Percentiles rank a stretch among this genome's conserved stretches.
These are phyloP conservation scores for Dascillus cervinus DNA, from an alignment of 2,888 invertebrate species.

Conservation along the genomic window DNA sequence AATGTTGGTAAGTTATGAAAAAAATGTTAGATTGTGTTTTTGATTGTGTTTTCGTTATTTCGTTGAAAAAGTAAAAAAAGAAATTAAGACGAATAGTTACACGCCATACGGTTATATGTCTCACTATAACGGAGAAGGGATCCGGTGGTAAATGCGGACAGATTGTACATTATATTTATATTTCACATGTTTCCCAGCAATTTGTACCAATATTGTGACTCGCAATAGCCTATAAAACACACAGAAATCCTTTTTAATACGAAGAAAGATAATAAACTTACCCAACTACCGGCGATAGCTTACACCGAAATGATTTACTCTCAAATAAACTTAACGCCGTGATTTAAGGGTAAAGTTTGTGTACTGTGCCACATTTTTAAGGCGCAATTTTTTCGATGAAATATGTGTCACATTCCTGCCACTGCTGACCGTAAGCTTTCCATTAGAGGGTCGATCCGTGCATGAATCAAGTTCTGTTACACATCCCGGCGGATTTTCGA, in stretches of 20 bases:
- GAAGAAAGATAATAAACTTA: conserved; percentile 10
- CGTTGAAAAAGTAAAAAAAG: too few species aligned
- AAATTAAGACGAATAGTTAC: conserved; percentile 19
- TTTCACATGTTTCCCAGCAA: conserved; percentile 35
- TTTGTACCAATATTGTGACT: conserved; percentile 37
- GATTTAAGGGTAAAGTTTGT: too few species aligned
- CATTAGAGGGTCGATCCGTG: conserved; percentile 35
- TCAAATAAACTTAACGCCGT: too few species aligned
- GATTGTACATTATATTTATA: conserved; percentile 37
- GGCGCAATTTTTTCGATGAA: too few species aligned
- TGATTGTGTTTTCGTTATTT: too few species aligned
- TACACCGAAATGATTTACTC: conserved; percentile 12
- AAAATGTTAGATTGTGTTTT: too few species aligned
- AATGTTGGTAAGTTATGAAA: too few species aligned
- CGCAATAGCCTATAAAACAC: conserved; percentile 33
- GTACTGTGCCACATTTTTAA: too few species aligned
- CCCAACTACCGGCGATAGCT: too few species aligned
- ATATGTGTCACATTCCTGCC: too few species aligned
- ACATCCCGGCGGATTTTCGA: conserved; percentile 28
- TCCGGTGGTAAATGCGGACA: conserved; percentile 35
- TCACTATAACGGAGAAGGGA: conserved; percentile 27
- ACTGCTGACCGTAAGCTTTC: too few species aligned
- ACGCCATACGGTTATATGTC: conserved; percentile 13
- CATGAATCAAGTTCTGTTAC: conserved; percentile 36
- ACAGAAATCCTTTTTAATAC: conserved; percentile 24